Base-by-base conservation (phyloP, 2,113 vertebrate species). In the Rhinichthys klamathensis region DNA sequence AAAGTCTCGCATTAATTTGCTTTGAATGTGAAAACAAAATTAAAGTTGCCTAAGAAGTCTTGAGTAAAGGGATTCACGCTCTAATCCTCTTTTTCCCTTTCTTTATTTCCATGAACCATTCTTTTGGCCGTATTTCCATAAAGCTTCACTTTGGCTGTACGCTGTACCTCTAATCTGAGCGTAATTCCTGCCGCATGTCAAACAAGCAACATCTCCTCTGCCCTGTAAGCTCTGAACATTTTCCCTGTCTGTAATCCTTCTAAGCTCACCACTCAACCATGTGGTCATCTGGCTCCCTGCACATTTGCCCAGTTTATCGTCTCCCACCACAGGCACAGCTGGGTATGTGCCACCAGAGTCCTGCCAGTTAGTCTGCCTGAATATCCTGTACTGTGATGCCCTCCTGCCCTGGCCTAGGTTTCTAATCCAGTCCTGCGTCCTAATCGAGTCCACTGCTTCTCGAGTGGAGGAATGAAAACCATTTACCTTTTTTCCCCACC, bases 131-230 rank as follows among this genome's bases (percentile, higher is more conserved):
- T 69, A 49, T 81, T 81, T 72, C 89, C 87, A 89, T 90, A 90
- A 92, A 93, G 58, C 80, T 46, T 82, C 89, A 78, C 27, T 92
- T 88, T 92, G 91, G 90, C 91, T 81, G 77, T 79, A 90, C 85
- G 83, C 89, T 93, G 92, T 92, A 94, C 92, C 92, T 93, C 91
- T 93, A 94, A 94, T 94, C 92, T 93, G 93, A 89, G 90, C 61
- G 83, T 89, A 92, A 92, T 91, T 93, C 90, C 70, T 83, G 88
- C 88, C 86, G 85, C 89, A 89, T 93, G 90, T 92, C 93, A 92
- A 90, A 92, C 91, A 91, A 87, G 61, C 87, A 46, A 88, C 80
- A 65, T 85, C 84, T 82, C 38, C 83, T 84, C 89, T 72, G 80
- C 87, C 90, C 87, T 86, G 88, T 86, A 73, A 74, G 58, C 72